phyloP scores from a whole-genome alignment of 2,888 invertebrate species.

The Leistus spinibarbis region DNA sequence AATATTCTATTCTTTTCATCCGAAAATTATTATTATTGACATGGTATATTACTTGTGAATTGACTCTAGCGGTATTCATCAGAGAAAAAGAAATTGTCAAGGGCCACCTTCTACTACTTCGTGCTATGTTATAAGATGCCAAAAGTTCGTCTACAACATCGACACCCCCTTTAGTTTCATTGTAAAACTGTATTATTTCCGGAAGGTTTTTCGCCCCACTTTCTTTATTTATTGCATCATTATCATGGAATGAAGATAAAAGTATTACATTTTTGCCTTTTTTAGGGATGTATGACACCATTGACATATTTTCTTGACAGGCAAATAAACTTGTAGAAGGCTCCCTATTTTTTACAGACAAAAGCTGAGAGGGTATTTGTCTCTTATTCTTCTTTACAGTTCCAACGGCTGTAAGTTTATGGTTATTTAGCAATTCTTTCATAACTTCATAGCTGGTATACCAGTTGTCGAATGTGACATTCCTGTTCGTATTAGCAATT shows the following conservation, averaged over 20 bases:
- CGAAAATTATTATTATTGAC: background rate
- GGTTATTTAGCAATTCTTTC: background rate
- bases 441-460: background rate
- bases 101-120: constrained; percentile 37
- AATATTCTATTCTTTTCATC: background rate
- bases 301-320: constrained; percentile 44
- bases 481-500: too few relatives aligned
- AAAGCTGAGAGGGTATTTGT: background rate
- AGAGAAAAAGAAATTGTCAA: too few relatives aligned
- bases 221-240: too few relatives aligned
- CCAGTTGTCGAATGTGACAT: background rate
- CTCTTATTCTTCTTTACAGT: background rate
- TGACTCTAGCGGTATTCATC: background rate
- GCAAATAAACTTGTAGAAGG: constrained; percentile 39
- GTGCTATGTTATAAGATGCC: background rate
- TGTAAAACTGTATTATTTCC: too few relatives aligned
- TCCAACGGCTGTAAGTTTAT: constrained; percentile 1
- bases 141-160: constrained; percentile 41
- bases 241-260: constrained; percentile 45
- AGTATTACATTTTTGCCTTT: constrained; percentile 43
- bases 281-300: constrained; percentile 46
- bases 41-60: background rate
- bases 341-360: constrained; percentile 17
- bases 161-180: too few relatives aligned
- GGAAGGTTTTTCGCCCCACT: too few relatives aligned